Evolutionary conservation across 2,888 invertebrate species (phyloP).

Genomic region (Drosophila planitibia): DNA sequence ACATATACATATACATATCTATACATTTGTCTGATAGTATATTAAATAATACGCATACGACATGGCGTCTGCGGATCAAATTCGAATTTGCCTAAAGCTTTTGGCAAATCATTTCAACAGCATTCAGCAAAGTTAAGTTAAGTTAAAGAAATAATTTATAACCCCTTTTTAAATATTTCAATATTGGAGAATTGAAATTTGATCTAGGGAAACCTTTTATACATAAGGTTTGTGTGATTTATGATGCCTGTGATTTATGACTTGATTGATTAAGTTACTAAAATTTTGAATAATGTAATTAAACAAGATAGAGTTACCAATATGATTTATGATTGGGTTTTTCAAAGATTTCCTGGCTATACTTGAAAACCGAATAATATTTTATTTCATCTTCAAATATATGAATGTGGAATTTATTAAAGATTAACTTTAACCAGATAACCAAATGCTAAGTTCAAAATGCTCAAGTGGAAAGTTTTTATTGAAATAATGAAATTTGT

Average conservation of each 20-base stretch:
- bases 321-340: slow-evolving; percentile 4
- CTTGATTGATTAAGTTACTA: slow-evolving; percentile 6
- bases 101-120: background rate
- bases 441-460: background rate
- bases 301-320: background rate
- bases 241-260: background rate
- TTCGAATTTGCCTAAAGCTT: slow-evolving; percentile 14
- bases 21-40: background rate
- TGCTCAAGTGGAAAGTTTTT: background rate
- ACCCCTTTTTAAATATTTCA: background rate
- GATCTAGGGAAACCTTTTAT: background rate
- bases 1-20: background rate
- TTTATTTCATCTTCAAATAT: background rate
- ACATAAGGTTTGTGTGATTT: background rate
- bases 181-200: slow-evolving; percentile 3
- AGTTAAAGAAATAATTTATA: background rate
- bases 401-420: background rate
- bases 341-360: background rate
- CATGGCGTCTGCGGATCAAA: slow-evolving; percentile 64
- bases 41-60: slow-evolving; percentile 62
- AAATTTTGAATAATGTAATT: background rate
- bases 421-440: background rate
- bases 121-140: slow-evolving; percentile 1
- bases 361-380: background rate
- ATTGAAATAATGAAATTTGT: background rate